phyloP scores from a whole-genome alignment of 2,113 vertebrate genomes.

The Tyto alba region DNA sequence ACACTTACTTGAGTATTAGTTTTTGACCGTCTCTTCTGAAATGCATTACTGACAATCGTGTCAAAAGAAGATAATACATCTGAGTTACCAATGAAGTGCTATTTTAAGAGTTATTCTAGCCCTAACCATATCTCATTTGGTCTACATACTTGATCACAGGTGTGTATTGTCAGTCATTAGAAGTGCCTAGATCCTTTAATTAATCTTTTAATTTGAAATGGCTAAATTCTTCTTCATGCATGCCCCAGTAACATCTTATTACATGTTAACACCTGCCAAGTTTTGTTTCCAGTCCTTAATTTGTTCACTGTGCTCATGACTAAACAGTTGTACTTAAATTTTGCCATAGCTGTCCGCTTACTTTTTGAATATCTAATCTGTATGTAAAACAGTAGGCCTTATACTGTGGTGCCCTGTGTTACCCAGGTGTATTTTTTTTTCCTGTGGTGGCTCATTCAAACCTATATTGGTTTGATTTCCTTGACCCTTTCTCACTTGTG shows the following conservation, averaged over 20 bases:
- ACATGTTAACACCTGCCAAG: background rate
- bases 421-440: background rate
- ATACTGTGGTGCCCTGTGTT: background rate
- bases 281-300: background rate
- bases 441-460: background rate
- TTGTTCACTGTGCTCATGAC: background rate
- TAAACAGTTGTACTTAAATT: background rate
- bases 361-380: background rate
- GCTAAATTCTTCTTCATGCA: background rate
- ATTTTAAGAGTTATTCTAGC: background rate
- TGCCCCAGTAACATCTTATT: background rate
- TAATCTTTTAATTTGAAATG: background rate
- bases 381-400: background rate
- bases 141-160: background rate
- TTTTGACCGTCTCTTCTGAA: background rate
- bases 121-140: background rate
- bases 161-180: background rate
- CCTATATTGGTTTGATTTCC: background rate
- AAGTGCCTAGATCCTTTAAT: background rate
- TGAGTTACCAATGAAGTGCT: background rate
- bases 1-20: background rate
- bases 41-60: background rate
- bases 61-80: background rate
- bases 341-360: background rate
- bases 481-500: background rate